phyloP scores from a whole-genome alignment of 53 echinoderm and acorn worm genomes.

The Glandiceps talaboti region DNA sequence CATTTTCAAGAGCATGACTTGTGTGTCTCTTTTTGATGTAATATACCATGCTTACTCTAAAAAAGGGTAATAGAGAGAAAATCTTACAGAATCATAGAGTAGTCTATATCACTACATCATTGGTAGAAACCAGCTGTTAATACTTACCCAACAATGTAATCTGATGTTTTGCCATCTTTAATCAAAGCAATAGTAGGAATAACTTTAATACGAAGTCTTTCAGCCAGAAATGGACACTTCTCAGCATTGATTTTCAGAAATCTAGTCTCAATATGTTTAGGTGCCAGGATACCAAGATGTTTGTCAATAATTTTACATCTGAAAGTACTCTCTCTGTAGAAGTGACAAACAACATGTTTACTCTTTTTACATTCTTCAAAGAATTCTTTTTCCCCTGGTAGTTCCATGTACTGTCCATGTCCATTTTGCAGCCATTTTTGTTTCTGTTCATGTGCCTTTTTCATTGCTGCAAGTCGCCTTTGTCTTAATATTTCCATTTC shows the following conservation, averaged over 20 bases:
- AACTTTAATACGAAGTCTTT: slow-evolving; percentile 56
- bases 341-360: slow-evolving; percentile 74
- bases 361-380: slow-evolving; percentile 95
- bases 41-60: too few relatives aligned
- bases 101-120: too few relatives aligned
- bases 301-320: slow-evolving; percentile 89
- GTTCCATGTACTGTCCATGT: slow-evolving; percentile 80
- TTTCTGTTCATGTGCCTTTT: slow-evolving; percentile 49
- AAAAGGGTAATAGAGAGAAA: too few relatives aligned
- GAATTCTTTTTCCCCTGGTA: slow-evolving; percentile 91
- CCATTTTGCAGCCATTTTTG: slow-evolving; percentile 54
- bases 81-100: too few relatives aligned
- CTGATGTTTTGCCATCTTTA: slow-evolving; percentile 73
- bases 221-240: slow-evolving; percentile 82
- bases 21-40: too few relatives aligned
- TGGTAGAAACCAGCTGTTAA: too few relatives aligned
- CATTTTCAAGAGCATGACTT: too few relatives aligned
- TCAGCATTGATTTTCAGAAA: slow-evolving; percentile 94
- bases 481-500: slow-evolving; percentile 65
- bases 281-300: slow-evolving; percentile 50
- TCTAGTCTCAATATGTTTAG: slow-evolving; percentile 85
- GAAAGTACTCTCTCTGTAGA: slow-evolving; percentile 79
- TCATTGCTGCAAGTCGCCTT: slow-evolving; percentile 60
- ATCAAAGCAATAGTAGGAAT: slow-evolving; percentile 89
- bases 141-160: slow-evolving; percentile 94